phyloP scores from a whole-genome alignment of 2,888 invertebrate species.

The Rotaria magnacalcarata region DNA sequence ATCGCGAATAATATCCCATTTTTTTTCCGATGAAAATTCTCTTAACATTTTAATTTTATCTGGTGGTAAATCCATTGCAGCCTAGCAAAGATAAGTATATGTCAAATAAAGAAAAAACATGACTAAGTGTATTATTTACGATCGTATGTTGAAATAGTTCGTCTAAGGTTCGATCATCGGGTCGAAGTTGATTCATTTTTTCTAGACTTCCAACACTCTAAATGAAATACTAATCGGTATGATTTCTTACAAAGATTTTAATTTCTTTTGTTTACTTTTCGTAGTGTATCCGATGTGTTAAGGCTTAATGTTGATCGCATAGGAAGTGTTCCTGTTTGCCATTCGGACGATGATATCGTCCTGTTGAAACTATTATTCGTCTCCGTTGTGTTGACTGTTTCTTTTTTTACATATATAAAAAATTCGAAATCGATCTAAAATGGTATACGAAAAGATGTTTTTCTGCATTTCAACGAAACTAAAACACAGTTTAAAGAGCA shows the following conservation, averaged over 20 bases:
- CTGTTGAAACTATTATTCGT: not conserved
- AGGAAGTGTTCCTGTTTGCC: not conserved
- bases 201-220: conserved; percentile 25
- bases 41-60: conserved; percentile 84
- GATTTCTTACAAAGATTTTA: not conserved
- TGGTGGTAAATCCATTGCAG: conserved; percentile 75
- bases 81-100: conserved; percentile 30
- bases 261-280: not conserved
- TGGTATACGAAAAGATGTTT: not conserved
- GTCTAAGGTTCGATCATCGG: conserved; percentile 9
- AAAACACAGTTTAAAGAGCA: not conserved
- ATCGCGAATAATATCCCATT: conserved; percentile 65
- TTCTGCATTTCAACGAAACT: not conserved
- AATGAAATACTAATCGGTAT: not conserved
- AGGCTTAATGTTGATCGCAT: not conserved
- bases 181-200: conserved; percentile 1
- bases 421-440: not conserved
- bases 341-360: not conserved
- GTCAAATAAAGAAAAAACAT: not conserved
- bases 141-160: conserved; percentile 27
- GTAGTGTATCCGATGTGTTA: not conserved
- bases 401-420: not conserved
- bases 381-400: not conserved
- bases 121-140: not conserved
- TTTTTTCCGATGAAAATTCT: conserved; percentile 87